These are phyloP conservation scores for Xestia ashworthii DNA, from an alignment of 2,888 invertebrate genomes.

Conservation along the genomic window DNA sequence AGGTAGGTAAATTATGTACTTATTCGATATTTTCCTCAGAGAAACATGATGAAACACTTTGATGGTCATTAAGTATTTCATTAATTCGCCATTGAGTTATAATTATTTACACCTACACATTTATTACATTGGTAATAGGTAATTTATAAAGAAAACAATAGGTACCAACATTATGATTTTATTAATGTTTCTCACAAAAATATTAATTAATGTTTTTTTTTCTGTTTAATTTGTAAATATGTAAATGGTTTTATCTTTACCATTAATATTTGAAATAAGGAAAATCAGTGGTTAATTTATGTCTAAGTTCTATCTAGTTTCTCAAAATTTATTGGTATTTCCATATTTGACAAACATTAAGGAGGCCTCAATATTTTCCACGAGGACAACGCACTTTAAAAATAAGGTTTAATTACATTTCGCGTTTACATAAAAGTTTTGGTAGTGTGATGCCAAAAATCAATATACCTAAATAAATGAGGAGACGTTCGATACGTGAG, in stretches of 20 bases:
- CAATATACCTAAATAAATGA: conserved; percentile 83
- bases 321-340: conserved; percentile 30
- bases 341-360: conserved; percentile 38
- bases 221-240: background rate
- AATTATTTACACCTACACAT: conserved; percentile 25
- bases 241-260: background rate
- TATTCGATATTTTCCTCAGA: conserved; percentile 29
- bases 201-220: background rate
- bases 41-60: background rate
- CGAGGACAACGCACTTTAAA: conserved; percentile 66
- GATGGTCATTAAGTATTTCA: conserved; percentile 25
- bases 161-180: conserved; percentile 2
- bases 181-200: conserved; percentile 4
- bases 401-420: conserved; percentile 70
- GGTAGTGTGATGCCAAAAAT: conserved; percentile 83
- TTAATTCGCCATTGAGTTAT: conserved; percentile 21
- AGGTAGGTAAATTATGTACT: background rate
- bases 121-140: conserved; percentile 3
- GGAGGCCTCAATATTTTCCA: conserved; percentile 35
- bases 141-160: background rate
- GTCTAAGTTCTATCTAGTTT: background rate
- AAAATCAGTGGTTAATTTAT: background rate
- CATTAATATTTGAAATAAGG: background rate
- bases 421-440: conserved; percentile 80
- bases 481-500: conserved; percentile 74